Evolutionary conservation across 1,140 invertebrate species (phyloP).

Genomic region (Globodera ellingtonae): DNA sequence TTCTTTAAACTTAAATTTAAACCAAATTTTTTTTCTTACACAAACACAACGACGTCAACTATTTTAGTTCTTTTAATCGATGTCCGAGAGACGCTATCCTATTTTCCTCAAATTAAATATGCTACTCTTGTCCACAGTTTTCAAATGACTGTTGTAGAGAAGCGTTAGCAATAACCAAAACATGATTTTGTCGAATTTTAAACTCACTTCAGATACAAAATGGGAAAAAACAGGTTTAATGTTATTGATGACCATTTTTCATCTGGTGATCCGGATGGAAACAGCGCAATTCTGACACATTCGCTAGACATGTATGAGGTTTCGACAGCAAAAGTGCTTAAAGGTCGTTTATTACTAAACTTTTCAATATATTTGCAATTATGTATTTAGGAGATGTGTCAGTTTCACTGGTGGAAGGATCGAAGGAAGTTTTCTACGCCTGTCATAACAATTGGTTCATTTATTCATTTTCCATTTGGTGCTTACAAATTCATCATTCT

Average conservation of each 20-base stretch:
- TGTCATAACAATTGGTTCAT: slow-evolving; percentile 24
- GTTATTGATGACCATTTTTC: slow-evolving; percentile 1
- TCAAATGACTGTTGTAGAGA: too few species aligned
- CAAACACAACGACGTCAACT: too few species aligned
- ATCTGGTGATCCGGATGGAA: not conserved
- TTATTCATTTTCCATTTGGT: not conserved
- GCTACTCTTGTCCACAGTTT: too few species aligned
- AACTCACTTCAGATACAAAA: not conserved
- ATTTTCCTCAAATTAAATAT: too few species aligned
- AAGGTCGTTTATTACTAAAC: not conserved
- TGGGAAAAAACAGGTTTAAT: slow-evolving; percentile 2
- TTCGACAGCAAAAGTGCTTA: slow-evolving; percentile 19
- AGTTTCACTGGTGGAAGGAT: not conserved
- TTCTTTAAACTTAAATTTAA: too few species aligned
- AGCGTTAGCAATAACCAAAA: too few species aligned
- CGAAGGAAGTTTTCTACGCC: slow-evolving; percentile 24
- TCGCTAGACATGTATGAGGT: slow-evolving; percentile 25
- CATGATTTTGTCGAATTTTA: too few species aligned
- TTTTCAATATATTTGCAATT: not conserved
- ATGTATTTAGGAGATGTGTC: slow-evolving; percentile 12
- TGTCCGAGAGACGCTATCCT: too few species aligned
- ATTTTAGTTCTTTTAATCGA: too few species aligned
- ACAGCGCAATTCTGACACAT: not conserved
- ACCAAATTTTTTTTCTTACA: too few species aligned
- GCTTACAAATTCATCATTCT: not conserved